Base-by-base conservation (phyloP, 2,888 invertebrate species). In the Zhengitettix transpicula region DNA sequence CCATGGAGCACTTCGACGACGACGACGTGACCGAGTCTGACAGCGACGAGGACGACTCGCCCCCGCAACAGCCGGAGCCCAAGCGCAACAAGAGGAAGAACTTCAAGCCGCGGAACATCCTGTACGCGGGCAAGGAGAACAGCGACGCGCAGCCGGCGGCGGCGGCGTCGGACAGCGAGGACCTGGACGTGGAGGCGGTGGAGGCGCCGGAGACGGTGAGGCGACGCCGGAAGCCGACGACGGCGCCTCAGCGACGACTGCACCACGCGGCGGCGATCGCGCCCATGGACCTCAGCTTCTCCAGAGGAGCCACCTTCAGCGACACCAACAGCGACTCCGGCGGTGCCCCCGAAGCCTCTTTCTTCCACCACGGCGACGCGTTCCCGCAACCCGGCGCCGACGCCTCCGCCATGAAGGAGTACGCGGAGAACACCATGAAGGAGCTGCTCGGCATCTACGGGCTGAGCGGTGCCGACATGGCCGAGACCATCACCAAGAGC, bases 401-500 rank as follows among this genome's bases (percentile, higher is more conserved):
- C 40, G 81, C 80, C 66, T 79, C 78, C 65, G 83, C 82, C 65
- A 77, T 88, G 73, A 79, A 85, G 67, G 87, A 87, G 68, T 87
- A 85, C 70, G 87, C 87, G 7, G 84, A 87, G 76, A 85, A 82
- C 66, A 87, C 87, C 11, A 86, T 88, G 84, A 82, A 85, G 66
- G 87, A 88, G 69, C 73, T 88, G 57, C 74, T 88, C 60, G 84
- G 85, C 41, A 85, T 88, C 67, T 87, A 87, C 70, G 87, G 87
- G 28, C 75, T 87, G 65, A 84, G 83, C 59, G 81, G 82, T 16
- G 66, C 69, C 44, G 87, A 85, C 70, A 82, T 84, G 58, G 81
- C 83, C 52, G 85, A 85, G 69, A 81, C 80, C 68, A 81, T 85
- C 64, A 81, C 81, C 61, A 81, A 83, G 67, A 83, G 83, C 71